These are phyloP conservation scores for Rhinella marina DNA, from an alignment of 2,797 vertebrate species.

Conservation along the genomic window DNA sequence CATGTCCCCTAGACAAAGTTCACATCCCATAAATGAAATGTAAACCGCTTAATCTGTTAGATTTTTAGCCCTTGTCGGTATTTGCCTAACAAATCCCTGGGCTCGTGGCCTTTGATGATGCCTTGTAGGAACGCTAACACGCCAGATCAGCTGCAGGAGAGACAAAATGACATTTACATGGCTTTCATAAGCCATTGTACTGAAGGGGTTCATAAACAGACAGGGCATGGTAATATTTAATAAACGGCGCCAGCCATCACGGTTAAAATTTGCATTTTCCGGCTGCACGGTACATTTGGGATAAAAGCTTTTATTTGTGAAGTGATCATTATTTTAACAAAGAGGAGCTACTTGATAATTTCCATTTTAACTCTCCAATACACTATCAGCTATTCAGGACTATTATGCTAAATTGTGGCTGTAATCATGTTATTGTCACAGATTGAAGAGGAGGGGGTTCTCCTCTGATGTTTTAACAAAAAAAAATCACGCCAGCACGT, in stretches of 20 bases:
- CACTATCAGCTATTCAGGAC: constrained; percentile 81
- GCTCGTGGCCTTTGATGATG: constrained; percentile 87
- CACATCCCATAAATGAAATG: constrained; percentile 86
- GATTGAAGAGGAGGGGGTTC: constrained; percentile 78
- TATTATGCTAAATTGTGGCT: constrained; percentile 83
- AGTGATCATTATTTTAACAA: constrained; percentile 87
- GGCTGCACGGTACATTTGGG: constrained; percentile 86
- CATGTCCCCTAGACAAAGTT: constrained; percentile 82
- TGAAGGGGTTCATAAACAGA: constrained; percentile 80
- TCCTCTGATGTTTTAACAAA: constrained; percentile 70
- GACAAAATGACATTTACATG: constrained; percentile 95
- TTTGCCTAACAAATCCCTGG: constrained; percentile 88
- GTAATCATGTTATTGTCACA: constrained; percentile 83
- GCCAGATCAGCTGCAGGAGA: constrained; percentile 81
- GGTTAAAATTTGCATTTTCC: constrained; percentile 97
- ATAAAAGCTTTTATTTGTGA: constrained; percentile 88
- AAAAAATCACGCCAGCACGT: constrained; percentile 30
- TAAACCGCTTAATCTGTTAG: constrained; percentile 91
- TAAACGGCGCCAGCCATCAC: constrained; percentile 92
- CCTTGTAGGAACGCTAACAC: constrained; percentile 84
- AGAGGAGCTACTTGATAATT: constrained; percentile 84
- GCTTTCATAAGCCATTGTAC: constrained; percentile 84
- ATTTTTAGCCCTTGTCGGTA: constrained; percentile 85
- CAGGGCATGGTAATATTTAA: constrained; percentile 97
- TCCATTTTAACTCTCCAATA: constrained; percentile 83